phyloP scores from a whole-genome alignment of 2,888 invertebrate genomes.

The Zaprionus lineosus region DNA sequence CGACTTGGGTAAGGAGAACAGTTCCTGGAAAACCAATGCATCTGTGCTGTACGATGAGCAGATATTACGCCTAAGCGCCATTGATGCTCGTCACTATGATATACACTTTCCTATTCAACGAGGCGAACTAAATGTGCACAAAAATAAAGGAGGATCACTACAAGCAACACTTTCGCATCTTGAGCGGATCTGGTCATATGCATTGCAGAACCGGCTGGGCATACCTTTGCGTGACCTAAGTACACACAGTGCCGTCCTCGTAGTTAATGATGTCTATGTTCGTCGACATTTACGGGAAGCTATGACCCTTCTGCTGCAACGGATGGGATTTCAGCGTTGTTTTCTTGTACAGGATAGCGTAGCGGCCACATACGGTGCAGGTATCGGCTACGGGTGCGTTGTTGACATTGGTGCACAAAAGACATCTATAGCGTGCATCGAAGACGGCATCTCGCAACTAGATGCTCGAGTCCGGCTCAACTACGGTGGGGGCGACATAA shows the following conservation, averaged over 20 bases:
- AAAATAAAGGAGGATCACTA: slow-evolving; percentile 92
- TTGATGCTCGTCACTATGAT: slow-evolving; percentile 88
- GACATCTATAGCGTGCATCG: slow-evolving; percentile 97
- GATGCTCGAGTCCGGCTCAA: slow-evolving; percentile 92
- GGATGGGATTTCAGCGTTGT: slow-evolving; percentile 93
- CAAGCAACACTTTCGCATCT: slow-evolving; percentile 92
- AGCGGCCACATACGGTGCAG: slow-evolving; percentile 92
- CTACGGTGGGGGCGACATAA: slow-evolving; percentile 95
- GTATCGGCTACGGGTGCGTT: slow-evolving; percentile 93
- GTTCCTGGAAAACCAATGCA: slow-evolving; percentile 30
- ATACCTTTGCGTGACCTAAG: slow-evolving; percentile 88
- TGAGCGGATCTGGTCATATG: slow-evolving; percentile 93
- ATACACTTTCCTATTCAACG: slow-evolving; percentile 94
- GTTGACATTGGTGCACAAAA: slow-evolving; percentile 98
- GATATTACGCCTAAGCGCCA: slow-evolving; percentile 56
- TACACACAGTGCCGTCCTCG: slow-evolving; percentile 92
- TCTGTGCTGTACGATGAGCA: slow-evolving; percentile 62
- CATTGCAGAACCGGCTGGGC: slow-evolving; percentile 89
- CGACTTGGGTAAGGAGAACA: slow-evolving; percentile 11
- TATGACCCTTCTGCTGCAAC: slow-evolving; percentile 89
- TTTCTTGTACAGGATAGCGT: slow-evolving; percentile 87
- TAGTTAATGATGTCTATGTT: slow-evolving; percentile 95
- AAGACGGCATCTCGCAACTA: slow-evolving; percentile 96
- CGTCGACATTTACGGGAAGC: slow-evolving; percentile 92
- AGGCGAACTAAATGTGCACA: slow-evolving; percentile 94